Conservation (phyloP, 1,140 invertebrate species). For the Drosophila yakuba region DNA sequence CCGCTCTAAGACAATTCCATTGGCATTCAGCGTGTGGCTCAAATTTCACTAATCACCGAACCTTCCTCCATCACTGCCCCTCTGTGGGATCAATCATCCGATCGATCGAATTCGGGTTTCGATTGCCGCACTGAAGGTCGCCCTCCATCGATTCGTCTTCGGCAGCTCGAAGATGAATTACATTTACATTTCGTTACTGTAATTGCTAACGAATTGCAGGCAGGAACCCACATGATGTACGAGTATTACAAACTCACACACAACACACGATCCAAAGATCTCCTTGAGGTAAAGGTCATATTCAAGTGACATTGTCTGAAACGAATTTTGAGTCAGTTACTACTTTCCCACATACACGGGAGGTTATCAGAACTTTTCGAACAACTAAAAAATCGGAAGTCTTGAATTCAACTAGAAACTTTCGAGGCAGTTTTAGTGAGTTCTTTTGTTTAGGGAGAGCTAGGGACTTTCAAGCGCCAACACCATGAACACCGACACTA, state of each 20-base stretch:
- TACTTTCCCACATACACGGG: conserved; percentile 21
- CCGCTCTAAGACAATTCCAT: conserved; percentile 72
- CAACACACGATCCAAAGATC: conserved; percentile 10
- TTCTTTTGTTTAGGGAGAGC: conserved; percentile 2
- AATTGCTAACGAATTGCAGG: conserved; percentile 58
- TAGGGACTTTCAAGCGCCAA: not conserved
- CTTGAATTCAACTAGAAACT: not conserved
- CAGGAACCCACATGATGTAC: conserved; percentile 29
- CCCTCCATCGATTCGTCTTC: conserved; percentile 44
- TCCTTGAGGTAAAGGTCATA: conserved; percentile 39
- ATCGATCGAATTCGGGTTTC: conserved; percentile 51
- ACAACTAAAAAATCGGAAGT: conserved; percentile 29
- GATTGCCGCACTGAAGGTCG: conserved; percentile 58
- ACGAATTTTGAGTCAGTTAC: conserved; percentile 26
- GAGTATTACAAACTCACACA: conserved; percentile 4
- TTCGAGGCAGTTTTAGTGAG: conserved; percentile 11
- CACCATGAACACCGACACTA: conserved; percentile 17
- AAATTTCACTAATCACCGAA: conserved; percentile 70
- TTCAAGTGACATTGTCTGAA: conserved; percentile 18
- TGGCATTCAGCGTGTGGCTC: conserved; percentile 70
- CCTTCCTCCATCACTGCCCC: conserved; percentile 31
- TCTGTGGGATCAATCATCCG: conserved; percentile 40
- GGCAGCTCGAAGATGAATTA: conserved; percentile 67
- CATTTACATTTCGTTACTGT: conserved; percentile 71
- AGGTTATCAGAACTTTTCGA: conserved; percentile 27